These are phyloP conservation scores for Misgurnus mizolepis DNA, from an alignment of 2,113 vertebrate species.

Conservation along the genomic window DNA sequence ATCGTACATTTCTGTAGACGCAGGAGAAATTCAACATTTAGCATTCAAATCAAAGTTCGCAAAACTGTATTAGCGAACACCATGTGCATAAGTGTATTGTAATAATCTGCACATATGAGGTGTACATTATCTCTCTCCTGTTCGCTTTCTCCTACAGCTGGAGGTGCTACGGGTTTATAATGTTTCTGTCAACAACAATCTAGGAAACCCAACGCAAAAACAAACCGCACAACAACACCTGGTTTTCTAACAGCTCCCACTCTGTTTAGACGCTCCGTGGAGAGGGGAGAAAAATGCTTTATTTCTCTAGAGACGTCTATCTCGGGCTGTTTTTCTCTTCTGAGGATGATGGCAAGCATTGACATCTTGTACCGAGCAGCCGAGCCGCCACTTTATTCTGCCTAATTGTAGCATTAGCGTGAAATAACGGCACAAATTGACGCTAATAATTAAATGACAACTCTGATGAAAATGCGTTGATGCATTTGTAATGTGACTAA, in stretches of 20 bases:
- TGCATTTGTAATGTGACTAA: neutral
- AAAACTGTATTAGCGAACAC: neutral
- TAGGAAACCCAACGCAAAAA: constrained; percentile 54
- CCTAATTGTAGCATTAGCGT: constrained; percentile 50
- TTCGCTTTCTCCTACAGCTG: constrained; percentile 22
- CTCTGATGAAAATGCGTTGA: constrained; percentile 45
- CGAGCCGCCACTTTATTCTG: constrained; percentile 36
- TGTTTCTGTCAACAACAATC: constrained; percentile 59
- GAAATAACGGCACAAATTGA: constrained; percentile 50
- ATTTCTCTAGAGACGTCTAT: constrained; percentile 32
- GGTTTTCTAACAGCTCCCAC: constrained; percentile 21
- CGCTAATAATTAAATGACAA: constrained; percentile 55
- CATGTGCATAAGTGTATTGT: neutral
- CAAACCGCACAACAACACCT: constrained; percentile 53
- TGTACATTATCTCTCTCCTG: neutral
- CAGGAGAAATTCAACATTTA: no score
- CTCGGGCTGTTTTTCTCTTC: constrained; percentile 31
- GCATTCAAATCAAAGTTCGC: neutral
- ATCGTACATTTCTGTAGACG: no score
- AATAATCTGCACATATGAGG: neutral
- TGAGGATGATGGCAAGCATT: constrained; percentile 14
- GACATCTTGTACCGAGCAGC: constrained; percentile 1
- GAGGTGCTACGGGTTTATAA: constrained; percentile 48
- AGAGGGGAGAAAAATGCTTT: constrained; percentile 23
- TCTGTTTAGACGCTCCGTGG: neutral